phyloP scores from a whole-genome alignment of 2,888 invertebrate species.

The Dorcus parallelipipedus region DNA sequence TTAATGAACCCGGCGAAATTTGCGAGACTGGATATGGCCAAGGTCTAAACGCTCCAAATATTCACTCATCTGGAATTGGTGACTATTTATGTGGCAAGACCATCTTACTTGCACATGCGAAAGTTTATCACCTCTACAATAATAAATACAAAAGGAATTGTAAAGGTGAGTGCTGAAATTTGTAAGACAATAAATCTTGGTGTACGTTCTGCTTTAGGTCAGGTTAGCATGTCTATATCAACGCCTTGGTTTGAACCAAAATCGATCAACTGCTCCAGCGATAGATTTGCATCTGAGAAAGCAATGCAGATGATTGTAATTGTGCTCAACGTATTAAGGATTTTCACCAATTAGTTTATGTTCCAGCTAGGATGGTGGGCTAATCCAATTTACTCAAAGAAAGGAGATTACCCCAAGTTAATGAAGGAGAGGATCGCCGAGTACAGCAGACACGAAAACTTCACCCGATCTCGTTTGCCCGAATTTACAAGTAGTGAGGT shows the following conservation, averaged over 20 bases:
- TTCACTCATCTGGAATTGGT: conserved; percentile 52
- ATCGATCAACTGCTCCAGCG: conserved; percentile 41
- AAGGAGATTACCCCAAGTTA: conserved; percentile 53
- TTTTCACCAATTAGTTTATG: background rate
- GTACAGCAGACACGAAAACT: conserved; percentile 48
- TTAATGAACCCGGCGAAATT: conserved; percentile 51
- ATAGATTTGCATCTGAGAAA: conserved; percentile 54
- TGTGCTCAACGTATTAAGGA: conserved; percentile 14
- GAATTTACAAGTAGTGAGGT: conserved; percentile 48
- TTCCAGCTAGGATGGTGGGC: conserved; percentile 50
- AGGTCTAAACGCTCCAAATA: conserved; percentile 50
- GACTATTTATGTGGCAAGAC: conserved; percentile 63
- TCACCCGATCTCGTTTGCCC: conserved; percentile 49
- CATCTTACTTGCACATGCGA: conserved; percentile 62
- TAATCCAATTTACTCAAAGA: conserved; percentile 49
- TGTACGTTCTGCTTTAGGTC: conserved; percentile 55
- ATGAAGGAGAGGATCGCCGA: conserved; percentile 48
- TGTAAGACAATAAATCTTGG: conserved; percentile 58
- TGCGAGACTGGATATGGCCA: conserved; percentile 41
- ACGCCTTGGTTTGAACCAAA: conserved; percentile 52
- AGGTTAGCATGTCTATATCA: conserved; percentile 58
- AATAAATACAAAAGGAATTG: conserved; percentile 46
- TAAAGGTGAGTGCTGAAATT: conserved; percentile 25
- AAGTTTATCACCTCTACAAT: conserved; percentile 59
- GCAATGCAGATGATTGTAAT: conserved; percentile 56